A percentile compares a stretch with the other conserved stretches of the same genome.
phyloP scores from a whole-genome alignment of 2,888 invertebrate species.

The Pedicia rivosa region DNA sequence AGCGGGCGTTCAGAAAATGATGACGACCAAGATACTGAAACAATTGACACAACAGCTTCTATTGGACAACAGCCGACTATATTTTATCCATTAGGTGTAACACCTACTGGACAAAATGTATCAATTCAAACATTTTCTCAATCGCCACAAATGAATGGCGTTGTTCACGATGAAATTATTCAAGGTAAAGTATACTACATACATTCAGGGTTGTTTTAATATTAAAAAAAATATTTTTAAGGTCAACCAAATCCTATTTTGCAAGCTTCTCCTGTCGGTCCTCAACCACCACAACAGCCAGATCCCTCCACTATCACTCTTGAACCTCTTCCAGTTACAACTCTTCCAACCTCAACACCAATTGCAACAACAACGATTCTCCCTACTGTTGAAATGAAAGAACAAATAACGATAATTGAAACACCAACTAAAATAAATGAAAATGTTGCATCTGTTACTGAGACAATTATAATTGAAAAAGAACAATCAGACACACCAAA shows the following conservation, averaged over 20 bases:
- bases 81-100: slow-evolving; percentile 19
- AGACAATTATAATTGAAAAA: background rate
- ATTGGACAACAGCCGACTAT: slow-evolving; percentile 17
- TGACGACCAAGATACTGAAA: slow-evolving; percentile 21
- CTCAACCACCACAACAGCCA: slow-evolving; percentile 26
- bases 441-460: background rate
- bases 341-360: background rate
- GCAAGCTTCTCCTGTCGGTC: slow-evolving; percentile 24
- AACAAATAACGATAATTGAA: slow-evolving; percentile 1
- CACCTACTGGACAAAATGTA: slow-evolving; percentile 9
- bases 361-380: background rate
- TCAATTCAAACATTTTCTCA: slow-evolving; percentile 15
- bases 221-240: no score
- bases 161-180: slow-evolving; percentile 27
- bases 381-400: background rate
- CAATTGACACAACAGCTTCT: slow-evolving; percentile 5
- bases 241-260: slow-evolving; percentile 29
- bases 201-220: no score
- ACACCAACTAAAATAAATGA: background rate
- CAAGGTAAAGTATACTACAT: slow-evolving; percentile 21
- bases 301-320: slow-evolving; percentile 19
- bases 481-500: background rate
- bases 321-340: slow-evolving; percentile 11
- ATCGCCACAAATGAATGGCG: slow-evolving; percentile 23
- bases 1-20: slow-evolving; percentile 27